These are phyloP conservation scores for Loris lydekkerianus DNA, from an alignment of 2,797 vertebrate species.

Conservation along the genomic window DNA sequence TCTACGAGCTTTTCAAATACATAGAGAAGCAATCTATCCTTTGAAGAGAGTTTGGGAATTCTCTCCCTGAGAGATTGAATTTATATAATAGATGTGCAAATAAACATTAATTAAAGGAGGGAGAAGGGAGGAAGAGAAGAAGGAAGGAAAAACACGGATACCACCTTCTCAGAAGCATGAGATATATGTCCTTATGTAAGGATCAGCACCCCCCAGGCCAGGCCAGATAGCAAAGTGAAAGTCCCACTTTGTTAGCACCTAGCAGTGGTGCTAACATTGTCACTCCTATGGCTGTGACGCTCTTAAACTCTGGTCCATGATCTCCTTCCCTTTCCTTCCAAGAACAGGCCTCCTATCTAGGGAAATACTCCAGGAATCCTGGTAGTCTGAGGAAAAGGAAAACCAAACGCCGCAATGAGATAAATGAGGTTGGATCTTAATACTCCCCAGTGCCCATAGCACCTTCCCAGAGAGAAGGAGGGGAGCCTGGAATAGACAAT, in stretches of 20 bases:
- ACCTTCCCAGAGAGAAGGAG: neutral
- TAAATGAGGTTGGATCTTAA: neutral
- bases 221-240: neutral
- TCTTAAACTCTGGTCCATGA: neutral
- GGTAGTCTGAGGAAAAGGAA: neutral
- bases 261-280: no score
- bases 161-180: neutral
- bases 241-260: neutral
- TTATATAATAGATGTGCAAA: neutral
- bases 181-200: neutral
- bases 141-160: neutral
- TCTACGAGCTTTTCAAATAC: neutral
- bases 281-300: fast-evolving
- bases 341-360: neutral
- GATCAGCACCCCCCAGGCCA: neutral
- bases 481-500: neutral
- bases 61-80: neutral
- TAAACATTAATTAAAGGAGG: neutral
- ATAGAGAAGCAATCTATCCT: neutral
- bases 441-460: neutral
- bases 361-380: neutral
- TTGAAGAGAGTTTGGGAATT: neutral
- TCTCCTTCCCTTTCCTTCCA: neutral
- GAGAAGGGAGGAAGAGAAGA: neutral
- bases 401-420: neutral